These are phyloP conservation scores for Malacoraja senta DNA, from an alignment of 2,797 vertebrate genomes.

Conservation along the genomic window DNA sequence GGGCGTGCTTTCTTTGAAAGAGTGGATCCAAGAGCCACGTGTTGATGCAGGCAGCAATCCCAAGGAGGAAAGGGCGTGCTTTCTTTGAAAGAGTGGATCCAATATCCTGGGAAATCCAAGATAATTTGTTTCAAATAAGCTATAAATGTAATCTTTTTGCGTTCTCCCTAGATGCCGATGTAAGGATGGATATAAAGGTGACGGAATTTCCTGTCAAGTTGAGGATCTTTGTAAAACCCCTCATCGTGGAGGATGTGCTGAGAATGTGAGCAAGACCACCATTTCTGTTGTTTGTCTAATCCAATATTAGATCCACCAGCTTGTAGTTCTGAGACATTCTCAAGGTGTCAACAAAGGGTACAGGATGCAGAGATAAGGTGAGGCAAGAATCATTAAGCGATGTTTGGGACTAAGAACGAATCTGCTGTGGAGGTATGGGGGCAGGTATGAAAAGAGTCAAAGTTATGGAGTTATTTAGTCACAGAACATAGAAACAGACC, in stretches of 20 bases:
- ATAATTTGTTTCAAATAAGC: background rate
- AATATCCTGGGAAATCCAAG: background rate
- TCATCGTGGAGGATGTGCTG: conserved; percentile 68
- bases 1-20: too few species aligned
- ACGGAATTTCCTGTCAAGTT: conserved; percentile 73
- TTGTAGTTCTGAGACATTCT: background rate
- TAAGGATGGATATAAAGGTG: conserved; percentile 76
- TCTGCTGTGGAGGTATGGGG: background rate
- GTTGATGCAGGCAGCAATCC: too few species aligned
- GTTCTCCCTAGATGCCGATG: conserved; percentile 71
- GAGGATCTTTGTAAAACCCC: conserved; percentile 68
- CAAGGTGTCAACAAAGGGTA: background rate
- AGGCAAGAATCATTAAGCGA: background rate
- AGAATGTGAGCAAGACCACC: conserved; percentile 69
- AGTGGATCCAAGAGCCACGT: too few species aligned
- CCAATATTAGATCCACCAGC: background rate
- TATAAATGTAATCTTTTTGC: conserved; percentile 41
- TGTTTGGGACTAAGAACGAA: background rate
- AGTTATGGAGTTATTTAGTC: too few species aligned
- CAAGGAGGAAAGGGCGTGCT: too few species aligned
- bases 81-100: background rate
- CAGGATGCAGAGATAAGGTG: background rate
- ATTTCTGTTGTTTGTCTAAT: conserved; percentile 11
- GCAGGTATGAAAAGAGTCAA: background rate
- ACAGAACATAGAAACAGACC: too few species aligned